Evolutionary conservation across 2,797 vertebrate species (phyloP).

Genomic region (Lepidocolaptes lacrymiger): DNA sequence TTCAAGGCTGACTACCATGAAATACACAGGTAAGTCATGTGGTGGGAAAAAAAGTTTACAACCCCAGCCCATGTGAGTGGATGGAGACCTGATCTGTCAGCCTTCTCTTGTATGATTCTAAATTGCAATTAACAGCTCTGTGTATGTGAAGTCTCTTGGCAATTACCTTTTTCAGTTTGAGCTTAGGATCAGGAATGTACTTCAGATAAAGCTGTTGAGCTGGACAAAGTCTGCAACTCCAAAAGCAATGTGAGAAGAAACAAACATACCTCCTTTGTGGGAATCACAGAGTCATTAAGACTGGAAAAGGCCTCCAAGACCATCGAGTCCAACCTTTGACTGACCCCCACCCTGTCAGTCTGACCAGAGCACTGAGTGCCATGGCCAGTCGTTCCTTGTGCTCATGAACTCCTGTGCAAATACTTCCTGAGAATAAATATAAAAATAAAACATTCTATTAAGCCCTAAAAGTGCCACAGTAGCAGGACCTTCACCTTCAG

Average conservation of each 20-base stretch:
- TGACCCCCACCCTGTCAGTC: background rate
- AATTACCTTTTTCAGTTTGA: constrained; percentile 18
- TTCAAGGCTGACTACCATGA: background rate
- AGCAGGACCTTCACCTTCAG: background rate
- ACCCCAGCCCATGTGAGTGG: background rate
- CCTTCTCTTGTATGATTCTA: background rate
- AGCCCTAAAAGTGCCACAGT: background rate
- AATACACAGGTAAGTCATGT: background rate
- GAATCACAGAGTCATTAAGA: background rate
- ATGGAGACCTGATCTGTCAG: background rate
- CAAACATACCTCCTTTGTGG: background rate
- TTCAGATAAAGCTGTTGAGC: background rate
- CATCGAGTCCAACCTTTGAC: background rate
- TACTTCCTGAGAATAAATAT: background rate
- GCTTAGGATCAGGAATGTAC: background rate
- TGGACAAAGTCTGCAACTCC: background rate
- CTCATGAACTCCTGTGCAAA: background rate
- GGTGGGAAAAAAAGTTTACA: constrained; percentile 7
- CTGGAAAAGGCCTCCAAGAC: background rate
- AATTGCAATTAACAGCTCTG: background rate
- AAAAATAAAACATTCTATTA: background rate
- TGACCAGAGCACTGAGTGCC: background rate
- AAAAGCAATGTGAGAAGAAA: background rate
- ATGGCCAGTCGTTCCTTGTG: background rate
- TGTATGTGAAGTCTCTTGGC: background rate